Conservation (phyloP, 2,888 invertebrate genomes). For the Xestia c-nigrum region DNA sequence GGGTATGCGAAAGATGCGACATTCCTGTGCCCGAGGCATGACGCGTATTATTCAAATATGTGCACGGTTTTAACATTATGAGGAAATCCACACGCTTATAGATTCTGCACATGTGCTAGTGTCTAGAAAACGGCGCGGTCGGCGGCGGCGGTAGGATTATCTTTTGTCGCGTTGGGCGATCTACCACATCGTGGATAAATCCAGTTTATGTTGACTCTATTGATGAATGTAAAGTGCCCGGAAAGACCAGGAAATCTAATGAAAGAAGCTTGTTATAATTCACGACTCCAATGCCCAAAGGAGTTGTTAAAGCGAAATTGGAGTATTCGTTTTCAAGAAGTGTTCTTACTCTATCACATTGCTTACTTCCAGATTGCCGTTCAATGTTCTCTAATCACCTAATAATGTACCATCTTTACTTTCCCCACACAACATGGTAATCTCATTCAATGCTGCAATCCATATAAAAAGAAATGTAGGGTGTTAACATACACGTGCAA, state of each 20-base stretch:
- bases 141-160: slow-evolving; percentile 37
- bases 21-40: slow-evolving; percentile 47
- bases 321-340: neutral
- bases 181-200: slow-evolving; percentile 23
- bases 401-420: slow-evolving; percentile 14
- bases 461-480: slow-evolving; percentile 46
- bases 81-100: slow-evolving; percentile 57
- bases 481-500: slow-evolving; percentile 33
- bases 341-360: neutral
- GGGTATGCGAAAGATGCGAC: slow-evolving; percentile 29
- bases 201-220: neutral
- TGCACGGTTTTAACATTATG: slow-evolving; percentile 53
- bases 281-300: neutral
- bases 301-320: slow-evolving; percentile 1
- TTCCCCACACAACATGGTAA: slow-evolving; percentile 34
- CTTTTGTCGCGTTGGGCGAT: slow-evolving; percentile 39
- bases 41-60: slow-evolving; percentile 56
- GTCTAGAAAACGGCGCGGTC: slow-evolving; percentile 50
- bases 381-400: slow-evolving; percentile 1
- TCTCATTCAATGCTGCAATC: slow-evolving; percentile 31
- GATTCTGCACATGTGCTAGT: slow-evolving; percentile 53
- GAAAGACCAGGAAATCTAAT: neutral
- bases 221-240: neutral
- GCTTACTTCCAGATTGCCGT: neutral
- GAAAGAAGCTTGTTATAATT: neutral